phyloP scores from a whole-genome alignment of 2,888 invertebrate species.

The Tortricodes alternella region DNA sequence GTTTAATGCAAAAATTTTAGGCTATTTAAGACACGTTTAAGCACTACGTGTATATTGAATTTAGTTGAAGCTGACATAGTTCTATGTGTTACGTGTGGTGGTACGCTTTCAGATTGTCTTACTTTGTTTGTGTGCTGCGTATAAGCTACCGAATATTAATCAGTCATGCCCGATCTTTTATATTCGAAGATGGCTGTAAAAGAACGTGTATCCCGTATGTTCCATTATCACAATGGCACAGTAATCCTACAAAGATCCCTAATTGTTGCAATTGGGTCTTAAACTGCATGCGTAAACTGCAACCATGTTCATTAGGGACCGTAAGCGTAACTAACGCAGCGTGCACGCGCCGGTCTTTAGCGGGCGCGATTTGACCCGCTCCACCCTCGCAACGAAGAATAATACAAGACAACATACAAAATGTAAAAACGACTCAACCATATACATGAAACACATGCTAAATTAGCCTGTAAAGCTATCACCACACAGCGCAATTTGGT shows the following conservation, averaged over 20 bases:
- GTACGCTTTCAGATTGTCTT: no score
- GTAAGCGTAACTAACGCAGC: slow-evolving; percentile 66
- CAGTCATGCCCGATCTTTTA: no score
- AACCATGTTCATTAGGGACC: slow-evolving; percentile 64
- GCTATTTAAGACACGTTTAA: no score
- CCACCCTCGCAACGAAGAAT: slow-evolving; percentile 55
- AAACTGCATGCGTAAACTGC: slow-evolving; percentile 57
- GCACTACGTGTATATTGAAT: no score
- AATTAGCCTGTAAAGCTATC: not conserved
- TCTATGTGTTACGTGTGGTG: no score
- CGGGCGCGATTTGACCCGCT: slow-evolving; percentile 62
- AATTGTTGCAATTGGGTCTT: slow-evolving; percentile 26
- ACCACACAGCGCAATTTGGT: not conserved
- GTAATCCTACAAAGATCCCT: slow-evolving; percentile 22
- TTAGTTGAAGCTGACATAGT: no score
- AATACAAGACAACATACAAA: slow-evolving; percentile 20
- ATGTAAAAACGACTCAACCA: not conserved
- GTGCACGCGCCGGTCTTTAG: slow-evolving; percentile 66
- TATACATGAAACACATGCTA: not conserved
- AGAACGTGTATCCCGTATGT: slow-evolving; percentile 6
- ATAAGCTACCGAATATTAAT: no score
- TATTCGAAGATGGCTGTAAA: no score
- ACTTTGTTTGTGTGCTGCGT: no score
- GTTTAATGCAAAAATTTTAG: no score
- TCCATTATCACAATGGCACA: not conserved